These are phyloP conservation scores for Delichon dasypus DNA, from an alignment of 2,797 vertebrate species.

Conservation along the genomic window DNA sequence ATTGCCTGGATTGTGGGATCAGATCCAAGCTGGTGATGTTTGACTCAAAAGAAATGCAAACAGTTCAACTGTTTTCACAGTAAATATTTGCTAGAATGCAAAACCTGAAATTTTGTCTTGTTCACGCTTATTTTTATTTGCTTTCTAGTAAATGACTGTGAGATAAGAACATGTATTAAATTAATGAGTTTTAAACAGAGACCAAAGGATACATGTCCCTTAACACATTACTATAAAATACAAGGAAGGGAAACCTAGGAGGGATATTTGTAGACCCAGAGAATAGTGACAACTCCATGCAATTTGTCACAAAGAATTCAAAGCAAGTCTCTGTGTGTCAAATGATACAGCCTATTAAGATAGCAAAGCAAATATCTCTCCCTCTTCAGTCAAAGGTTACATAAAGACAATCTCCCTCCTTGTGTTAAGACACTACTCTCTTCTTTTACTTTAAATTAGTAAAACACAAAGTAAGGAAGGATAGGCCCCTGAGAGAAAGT, in stretches of 20 bases:
- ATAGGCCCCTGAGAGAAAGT: background rate
- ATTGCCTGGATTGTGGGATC: background rate
- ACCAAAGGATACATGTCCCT: background rate
- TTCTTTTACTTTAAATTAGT: background rate
- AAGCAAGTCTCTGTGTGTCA: background rate
- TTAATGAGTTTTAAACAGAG: background rate
- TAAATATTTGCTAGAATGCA: conserved; percentile 34
- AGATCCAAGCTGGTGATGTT: background rate
- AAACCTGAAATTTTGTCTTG: background rate
- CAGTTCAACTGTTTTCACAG: background rate
- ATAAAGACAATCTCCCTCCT: background rate
- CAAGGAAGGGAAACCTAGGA: background rate
- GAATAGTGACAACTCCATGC: background rate
- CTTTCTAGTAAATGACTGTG: conserved; percentile 4
- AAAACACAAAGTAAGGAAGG: background rate
- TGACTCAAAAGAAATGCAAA: conserved; percentile 18
- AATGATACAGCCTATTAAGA: background rate
- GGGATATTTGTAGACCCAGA: background rate
- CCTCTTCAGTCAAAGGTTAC: background rate
- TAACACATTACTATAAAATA: background rate
- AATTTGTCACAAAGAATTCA: background rate
- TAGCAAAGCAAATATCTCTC: background rate
- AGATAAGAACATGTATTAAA: background rate
- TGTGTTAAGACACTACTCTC: background rate
- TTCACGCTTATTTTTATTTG: background rate